Evolutionary conservation across 2,888 invertebrate species (phyloP).

Genomic region (Pinctada fucata): DNA sequence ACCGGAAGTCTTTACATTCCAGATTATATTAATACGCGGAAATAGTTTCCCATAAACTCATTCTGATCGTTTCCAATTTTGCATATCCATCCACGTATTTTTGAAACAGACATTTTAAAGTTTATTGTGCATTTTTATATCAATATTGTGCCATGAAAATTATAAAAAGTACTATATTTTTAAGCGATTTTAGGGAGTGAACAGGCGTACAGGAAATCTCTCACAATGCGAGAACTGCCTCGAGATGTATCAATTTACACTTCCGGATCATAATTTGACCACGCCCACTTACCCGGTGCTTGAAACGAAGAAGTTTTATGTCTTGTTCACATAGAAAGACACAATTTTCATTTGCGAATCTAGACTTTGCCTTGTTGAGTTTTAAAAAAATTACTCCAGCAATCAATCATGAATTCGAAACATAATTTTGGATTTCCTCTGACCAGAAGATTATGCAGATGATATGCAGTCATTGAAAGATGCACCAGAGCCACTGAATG

Average conservation of each 20-base stretch:
- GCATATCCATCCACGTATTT: too few species aligned
- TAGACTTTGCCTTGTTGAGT: too few species aligned
- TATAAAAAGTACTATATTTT: constrained; percentile 23
- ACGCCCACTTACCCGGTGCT: constrained; percentile 29
- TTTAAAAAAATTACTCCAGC: not conserved
- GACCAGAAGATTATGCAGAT: not conserved
- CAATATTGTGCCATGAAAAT: not conserved
- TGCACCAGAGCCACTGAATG: too few species aligned
- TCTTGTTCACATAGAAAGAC: too few species aligned
- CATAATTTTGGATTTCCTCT: not conserved
- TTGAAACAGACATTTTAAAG: too few species aligned
- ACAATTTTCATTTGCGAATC: too few species aligned
- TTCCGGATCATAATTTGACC: constrained; percentile 34
- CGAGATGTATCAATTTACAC: constrained; percentile 14
- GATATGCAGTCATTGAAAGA: not conserved
- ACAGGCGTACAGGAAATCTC: constrained; percentile 26
- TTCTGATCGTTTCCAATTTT: too few species aligned
- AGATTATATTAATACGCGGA: too few species aligned
- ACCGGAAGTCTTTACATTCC: too few species aligned
- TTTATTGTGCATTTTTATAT: too few species aligned
- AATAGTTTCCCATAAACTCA: too few species aligned
- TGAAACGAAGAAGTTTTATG: too few species aligned
- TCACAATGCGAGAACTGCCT: constrained; percentile 5
- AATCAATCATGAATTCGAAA: not conserved
- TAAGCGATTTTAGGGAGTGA: constrained; percentile 27